Evolutionary conservation across 2,797 vertebrate genomes (phyloP).

Genomic region (Danio albolineatus): DNA sequence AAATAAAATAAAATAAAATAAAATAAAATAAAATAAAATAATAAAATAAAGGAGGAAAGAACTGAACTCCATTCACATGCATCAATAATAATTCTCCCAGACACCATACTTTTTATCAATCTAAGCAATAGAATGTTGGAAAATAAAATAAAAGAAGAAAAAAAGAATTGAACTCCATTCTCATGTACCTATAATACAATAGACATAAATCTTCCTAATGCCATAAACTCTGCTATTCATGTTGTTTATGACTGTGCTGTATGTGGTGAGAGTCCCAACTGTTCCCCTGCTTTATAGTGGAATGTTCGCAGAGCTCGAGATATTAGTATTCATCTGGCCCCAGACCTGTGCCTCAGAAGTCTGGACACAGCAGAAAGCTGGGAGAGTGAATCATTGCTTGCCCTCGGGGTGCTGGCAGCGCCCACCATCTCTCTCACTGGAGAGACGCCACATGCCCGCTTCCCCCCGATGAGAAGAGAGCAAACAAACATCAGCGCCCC

Average conservation of each 20-base stretch:
- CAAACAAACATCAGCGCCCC: constrained; percentile 51
- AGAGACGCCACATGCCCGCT: constrained; percentile 30
- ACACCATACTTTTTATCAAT: too few species aligned
- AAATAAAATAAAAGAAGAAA: too few species aligned
- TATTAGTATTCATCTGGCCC: constrained; percentile 46
- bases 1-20: too few species aligned
- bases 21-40: too few species aligned
- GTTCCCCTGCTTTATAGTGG: constrained; percentile 9
- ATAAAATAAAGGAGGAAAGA: too few species aligned
- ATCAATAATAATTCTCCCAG: too few species aligned
- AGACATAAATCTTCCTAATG: constrained; percentile 14
- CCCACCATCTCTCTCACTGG: constrained; percentile 44
- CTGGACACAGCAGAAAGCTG: constrained; percentile 50
- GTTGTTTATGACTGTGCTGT: constrained; percentile 21
- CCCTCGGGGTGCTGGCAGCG: constrained; percentile 50
- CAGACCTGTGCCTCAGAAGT: constrained; percentile 40
- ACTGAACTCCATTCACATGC: too few species aligned
- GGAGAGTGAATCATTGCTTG: constrained; percentile 48
- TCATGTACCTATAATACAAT: not conserved
- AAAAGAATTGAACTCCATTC: not conserved
- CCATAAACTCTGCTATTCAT: constrained; percentile 13
- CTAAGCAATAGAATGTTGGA: too few species aligned
- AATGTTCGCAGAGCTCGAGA: constrained; percentile 13
- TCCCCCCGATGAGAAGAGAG: constrained; percentile 27
- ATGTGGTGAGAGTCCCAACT: not conserved